These are phyloP conservation scores for Tenthredo amoena DNA, from an alignment of 2,888 invertebrate genomes.

Conservation along the genomic window DNA sequence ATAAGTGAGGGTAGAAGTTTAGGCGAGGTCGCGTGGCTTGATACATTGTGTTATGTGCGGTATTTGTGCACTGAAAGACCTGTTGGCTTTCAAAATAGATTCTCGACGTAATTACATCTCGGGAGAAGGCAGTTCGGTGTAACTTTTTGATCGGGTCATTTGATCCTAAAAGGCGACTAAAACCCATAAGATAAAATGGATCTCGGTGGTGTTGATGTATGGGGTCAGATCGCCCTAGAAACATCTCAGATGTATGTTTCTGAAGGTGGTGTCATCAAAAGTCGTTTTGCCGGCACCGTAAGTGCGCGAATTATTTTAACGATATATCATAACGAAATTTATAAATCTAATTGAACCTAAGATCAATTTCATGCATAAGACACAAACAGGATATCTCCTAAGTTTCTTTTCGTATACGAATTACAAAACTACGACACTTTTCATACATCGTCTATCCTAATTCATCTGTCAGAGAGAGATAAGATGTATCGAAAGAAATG, in stretches of 20 bases:
- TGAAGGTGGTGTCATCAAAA: constrained; percentile 88
- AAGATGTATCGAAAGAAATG: not conserved
- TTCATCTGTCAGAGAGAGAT: not conserved
- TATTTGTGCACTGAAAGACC: constrained; percentile 7
- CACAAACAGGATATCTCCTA: not conserved
- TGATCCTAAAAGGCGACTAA: not conserved
- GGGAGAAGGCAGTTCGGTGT: not conserved
- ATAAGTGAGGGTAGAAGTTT: constrained; percentile 55
- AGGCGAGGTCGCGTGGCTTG: constrained; percentile 50
- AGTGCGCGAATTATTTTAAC: constrained; percentile 67
- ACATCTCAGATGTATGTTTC: constrained; percentile 92
- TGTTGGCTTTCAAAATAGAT: constrained; percentile 2
- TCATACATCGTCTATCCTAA: not conserved
- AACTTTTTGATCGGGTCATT: constrained; percentile 9
- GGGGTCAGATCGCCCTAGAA: constrained; percentile 94
- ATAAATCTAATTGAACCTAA: not conserved
- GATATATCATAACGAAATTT: not conserved
- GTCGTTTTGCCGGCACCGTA: constrained; percentile 93
- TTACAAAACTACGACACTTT: not conserved
- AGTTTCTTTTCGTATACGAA: not conserved
- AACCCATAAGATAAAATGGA: constrained; percentile 79
- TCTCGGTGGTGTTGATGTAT: constrained; percentile 87
- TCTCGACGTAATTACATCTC: not conserved
- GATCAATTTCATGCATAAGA: not conserved
- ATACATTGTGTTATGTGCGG: constrained; percentile 25